Base-by-base conservation (phyloP, 2,888 invertebrate genomes). In the Drosophila macrospina region DNA sequence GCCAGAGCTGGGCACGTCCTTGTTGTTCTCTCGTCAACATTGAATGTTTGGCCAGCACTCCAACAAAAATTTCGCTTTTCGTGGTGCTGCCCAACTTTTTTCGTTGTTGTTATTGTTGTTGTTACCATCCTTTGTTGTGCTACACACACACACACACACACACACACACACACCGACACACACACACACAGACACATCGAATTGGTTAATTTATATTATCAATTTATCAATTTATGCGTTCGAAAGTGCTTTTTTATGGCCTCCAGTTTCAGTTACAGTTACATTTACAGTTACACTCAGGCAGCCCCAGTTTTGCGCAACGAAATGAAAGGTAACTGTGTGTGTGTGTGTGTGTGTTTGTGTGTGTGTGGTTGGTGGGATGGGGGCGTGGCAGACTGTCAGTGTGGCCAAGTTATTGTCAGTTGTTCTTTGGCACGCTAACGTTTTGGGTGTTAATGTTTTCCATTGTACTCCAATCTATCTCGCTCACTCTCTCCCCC, bases 201-300 rank as follows among this genome's bases (percentile, higher is more conserved):
- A 82, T 87, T 81, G 86, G 85, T 87, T 84, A 84, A 87, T 87
- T 84, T 84, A 84, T 84, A 84, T 84, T 87, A 87, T 85, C 82
- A 87, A 84, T 84, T 84, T 87, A 84, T 84, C 79, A 84, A 85
- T 84, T 84, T 81, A 87, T 87, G 77, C 87, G 67, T 79, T 87
- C 66, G 70, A 87, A 84, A 87, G 82, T 84, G 77, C 72, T 81
- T 84, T 81, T 83, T 83, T 83, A 86, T 83, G 83, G 80, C 63
- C 69, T 71, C 62, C 60, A 70, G 69, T 65, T 57, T 66, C 68
- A 54, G 67, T 62, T 67, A 45, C 74, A 55, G 68, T 73, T 68
- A 51, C 74, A 72, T 36, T 50, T 56, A 44, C 60, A 63, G 51
- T 56, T 67, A 34, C 50, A 32, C 30, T 20, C 41, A 44, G 20